phyloP scores from a whole-genome alignment of 30 jellyfish, hydroid and myxozoan species.

The Clytia hemisphaerica region DNA sequence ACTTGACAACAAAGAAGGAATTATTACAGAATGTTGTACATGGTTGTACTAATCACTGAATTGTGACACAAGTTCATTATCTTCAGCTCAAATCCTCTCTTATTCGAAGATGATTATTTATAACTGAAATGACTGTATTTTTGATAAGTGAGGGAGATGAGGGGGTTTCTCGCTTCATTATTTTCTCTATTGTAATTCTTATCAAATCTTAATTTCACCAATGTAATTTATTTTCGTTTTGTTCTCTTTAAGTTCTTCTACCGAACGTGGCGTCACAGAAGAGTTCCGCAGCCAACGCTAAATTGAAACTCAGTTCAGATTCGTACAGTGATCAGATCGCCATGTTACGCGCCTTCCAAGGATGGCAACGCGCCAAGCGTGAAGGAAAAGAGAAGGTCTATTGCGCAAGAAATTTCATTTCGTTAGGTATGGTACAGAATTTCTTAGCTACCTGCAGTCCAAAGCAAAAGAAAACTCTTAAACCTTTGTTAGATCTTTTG shows the following conservation, averaged over 20 bases:
- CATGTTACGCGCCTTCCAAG: slow-evolving; percentile 62
- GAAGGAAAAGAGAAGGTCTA: slow-evolving; percentile 65
- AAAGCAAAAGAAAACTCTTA: no score
- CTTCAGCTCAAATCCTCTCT: no score
- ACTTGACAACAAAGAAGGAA: no score
- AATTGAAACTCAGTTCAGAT: slow-evolving; percentile 47
- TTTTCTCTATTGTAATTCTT: not conserved
- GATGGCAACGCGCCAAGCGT: slow-evolving; percentile 72
- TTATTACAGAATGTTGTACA: no score
- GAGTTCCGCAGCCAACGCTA: slow-evolving; percentile 53
- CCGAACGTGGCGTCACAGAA: slow-evolving; percentile 66
- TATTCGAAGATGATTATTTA: no score
- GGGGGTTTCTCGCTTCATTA: not conserved
- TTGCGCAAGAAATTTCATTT: slow-evolving; percentile 61
- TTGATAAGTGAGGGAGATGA: no score
- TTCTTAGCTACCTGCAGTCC: no score
- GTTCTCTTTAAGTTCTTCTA: slow-evolving; percentile 54
- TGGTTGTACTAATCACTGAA: no score
- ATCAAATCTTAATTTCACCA: not conserved
- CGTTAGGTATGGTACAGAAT: slow-evolving; percentile 28
- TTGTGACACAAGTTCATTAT: no score
- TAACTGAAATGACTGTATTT: no score
- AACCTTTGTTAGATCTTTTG: no score
- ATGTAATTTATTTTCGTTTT: no score
- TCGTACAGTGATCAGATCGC: slow-evolving; percentile 82